phyloP scores from a whole-genome alignment of 2,797 vertebrate genomes.

The Dallia pectoralis region DNA sequence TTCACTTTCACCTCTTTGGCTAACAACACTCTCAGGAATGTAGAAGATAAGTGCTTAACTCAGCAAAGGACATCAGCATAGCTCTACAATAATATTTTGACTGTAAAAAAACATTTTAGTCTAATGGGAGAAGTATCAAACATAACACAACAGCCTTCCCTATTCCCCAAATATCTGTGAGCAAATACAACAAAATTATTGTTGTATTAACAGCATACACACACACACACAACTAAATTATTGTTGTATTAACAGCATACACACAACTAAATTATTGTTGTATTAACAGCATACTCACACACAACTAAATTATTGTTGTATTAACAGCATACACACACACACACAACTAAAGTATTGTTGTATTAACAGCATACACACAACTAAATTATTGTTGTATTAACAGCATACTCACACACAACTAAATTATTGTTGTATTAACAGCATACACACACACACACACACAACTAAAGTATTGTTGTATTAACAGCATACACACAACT shows the following conservation, averaged over 20 bases:
- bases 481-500: conserved; percentile 50
- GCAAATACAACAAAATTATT: neutral
- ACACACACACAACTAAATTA: too few relatives aligned
- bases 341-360: neutral
- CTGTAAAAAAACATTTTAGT: too few relatives aligned
- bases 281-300: conserved; percentile 9
- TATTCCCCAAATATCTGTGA: too few relatives aligned
- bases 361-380: neutral
- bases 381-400: neutral
- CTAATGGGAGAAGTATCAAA: too few relatives aligned
- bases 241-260: conserved; percentile 1
- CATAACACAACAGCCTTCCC: too few relatives aligned
- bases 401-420: neutral
- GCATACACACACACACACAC: too few relatives aligned
- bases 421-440: neutral
- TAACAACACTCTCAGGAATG: too few relatives aligned
- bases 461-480: neutral
- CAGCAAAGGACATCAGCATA: too few relatives aligned
- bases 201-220: conserved; percentile 7
- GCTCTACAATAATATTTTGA: too few relatives aligned
- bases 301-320: conserved; percentile 61
- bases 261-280: conserved; percentile 62
- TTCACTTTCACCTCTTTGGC: too few relatives aligned
- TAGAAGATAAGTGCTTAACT: too few relatives aligned
- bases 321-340: conserved; percentile 44